Evolutionary conservation across 2,113 vertebrate genomes (phyloP).

Genomic region (Buteo buteo): DNA sequence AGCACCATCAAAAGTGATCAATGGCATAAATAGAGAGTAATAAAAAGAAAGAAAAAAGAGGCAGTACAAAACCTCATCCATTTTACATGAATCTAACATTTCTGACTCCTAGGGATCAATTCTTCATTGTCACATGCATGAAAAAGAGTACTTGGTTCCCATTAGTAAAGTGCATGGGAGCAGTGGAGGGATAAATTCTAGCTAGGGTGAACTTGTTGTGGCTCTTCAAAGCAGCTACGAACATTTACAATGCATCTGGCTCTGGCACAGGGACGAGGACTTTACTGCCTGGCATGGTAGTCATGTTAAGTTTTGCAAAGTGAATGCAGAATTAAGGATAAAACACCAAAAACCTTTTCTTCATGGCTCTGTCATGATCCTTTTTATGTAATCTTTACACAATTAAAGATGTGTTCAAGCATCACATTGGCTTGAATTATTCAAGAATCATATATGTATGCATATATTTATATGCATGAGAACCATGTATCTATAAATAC

Average conservation of each 20-base stretch:
- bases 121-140: neutral
- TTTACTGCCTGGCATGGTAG: neutral
- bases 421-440: neutral
- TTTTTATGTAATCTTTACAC: neutral
- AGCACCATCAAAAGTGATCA: neutral
- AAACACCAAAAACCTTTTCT: neutral
- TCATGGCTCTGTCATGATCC: neutral
- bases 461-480: neutral
- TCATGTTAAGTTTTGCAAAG: neutral
- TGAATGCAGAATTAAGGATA: neutral
- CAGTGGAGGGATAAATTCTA: neutral
- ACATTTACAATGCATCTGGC: neutral
- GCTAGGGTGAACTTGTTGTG: neutral
- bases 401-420: neutral
- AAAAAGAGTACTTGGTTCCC: neutral
- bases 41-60: neutral
- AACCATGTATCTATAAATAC: neutral
- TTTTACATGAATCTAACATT: neutral
- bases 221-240: neutral
- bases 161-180: neutral
- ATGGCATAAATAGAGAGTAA: neutral
- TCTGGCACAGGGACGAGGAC: neutral
- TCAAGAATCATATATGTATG: neutral
- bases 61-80: neutral
- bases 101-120: neutral